phyloP scores from a whole-genome alignment of 2,888 invertebrate species.

The Choristoneura rosaceana region DNA sequence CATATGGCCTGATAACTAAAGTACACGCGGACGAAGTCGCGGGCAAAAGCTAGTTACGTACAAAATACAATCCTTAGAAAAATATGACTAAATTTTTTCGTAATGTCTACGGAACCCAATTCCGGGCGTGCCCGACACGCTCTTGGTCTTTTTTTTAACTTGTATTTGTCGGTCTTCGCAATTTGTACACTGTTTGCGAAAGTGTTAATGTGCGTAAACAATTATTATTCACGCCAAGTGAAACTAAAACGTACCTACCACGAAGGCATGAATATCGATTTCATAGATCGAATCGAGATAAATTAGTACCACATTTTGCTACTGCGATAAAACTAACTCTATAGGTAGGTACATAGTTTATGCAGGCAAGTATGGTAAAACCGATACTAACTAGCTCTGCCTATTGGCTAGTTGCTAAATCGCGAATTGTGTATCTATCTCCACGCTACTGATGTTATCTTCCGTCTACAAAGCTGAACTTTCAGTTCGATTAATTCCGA shows the following conservation, averaged over 20 bases:
- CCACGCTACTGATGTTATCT: constrained; percentile 61
- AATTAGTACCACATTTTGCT: constrained; percentile 8
- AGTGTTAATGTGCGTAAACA: constrained; percentile 36
- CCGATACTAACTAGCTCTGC: neutral
- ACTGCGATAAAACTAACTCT: neutral
- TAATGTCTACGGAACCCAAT: too few relatives aligned
- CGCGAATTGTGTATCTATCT: neutral
- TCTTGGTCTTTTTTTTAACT: neutral
- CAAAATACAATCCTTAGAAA: too few relatives aligned
- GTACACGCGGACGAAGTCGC: too few relatives aligned
- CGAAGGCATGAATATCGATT: constrained; percentile 21
- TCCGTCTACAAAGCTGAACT: constrained; percentile 57
- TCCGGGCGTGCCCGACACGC: too few relatives aligned
- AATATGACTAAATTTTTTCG: too few relatives aligned
- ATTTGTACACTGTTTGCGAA: constrained; percentile 23
- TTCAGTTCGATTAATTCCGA: constrained; percentile 63
- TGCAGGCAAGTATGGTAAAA: neutral
- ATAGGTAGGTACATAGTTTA: neutral
- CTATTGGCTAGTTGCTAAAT: neutral
- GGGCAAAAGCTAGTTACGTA: too few relatives aligned
- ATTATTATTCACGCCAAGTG: constrained; percentile 10
- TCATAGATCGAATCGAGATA: constrained; percentile 20
- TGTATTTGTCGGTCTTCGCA: constrained; percentile 9
- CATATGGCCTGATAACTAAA: too few relatives aligned
- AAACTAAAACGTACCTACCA: neutral